Evolutionary conservation across 1,140 invertebrate genomes (phyloP).

Genomic region (Aphaenogaster rudis): DNA sequence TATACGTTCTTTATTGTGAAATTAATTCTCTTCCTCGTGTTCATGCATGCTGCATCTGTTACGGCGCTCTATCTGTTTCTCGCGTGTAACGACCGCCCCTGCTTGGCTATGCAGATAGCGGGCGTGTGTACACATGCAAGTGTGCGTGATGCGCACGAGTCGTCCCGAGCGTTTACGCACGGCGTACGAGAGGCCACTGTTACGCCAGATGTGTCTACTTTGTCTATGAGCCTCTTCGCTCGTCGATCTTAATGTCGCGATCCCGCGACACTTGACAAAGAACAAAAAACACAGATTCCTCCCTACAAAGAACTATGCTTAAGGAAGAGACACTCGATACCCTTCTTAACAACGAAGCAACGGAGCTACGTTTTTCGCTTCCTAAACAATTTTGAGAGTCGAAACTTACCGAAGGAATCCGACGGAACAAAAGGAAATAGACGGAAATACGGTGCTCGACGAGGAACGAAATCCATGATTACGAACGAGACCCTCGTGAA

Average conservation of each 20-base stretch:
- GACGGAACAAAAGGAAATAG: neutral
- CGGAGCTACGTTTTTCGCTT: neutral
- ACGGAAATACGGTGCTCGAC: neutral
- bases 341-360: neutral
- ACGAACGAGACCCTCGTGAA: neutral
- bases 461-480: neutral
- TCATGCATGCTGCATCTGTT: conserved; percentile 10
- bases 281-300: conserved; percentile 15
- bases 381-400: neutral
- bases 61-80: conserved; percentile 7
- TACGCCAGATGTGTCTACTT: conserved; percentile 71
- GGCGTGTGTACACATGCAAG: neutral
- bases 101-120: conserved; percentile 36
- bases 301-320: too few relatives aligned
- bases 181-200: conserved; percentile 62
- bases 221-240: conserved; percentile 48
- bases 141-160: conserved; percentile 46
- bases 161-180: conserved; percentile 60
- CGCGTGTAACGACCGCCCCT: conserved; percentile 9
- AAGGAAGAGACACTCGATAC: neutral
- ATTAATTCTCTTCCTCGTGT: conserved; percentile 1
- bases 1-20: neutral
- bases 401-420: neutral
- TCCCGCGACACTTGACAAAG: conserved; percentile 44
- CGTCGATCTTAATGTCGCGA: conserved; percentile 50